Base-by-base conservation (phyloP, 1,140 invertebrate species). In the Atta colombica region DNA sequence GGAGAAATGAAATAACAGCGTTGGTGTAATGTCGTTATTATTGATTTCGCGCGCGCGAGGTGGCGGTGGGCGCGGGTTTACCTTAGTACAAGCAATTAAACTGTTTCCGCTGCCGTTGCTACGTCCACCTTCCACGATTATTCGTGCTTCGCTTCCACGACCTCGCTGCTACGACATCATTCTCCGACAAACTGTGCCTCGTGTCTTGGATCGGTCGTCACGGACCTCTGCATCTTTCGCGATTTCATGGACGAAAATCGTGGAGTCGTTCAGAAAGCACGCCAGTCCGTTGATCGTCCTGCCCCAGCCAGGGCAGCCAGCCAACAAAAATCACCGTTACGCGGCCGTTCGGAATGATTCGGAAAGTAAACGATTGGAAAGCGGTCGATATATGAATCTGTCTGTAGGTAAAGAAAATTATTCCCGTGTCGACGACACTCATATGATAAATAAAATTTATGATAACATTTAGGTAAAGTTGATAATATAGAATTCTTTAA, bases 31-130 rank as follows among this genome's bases (percentile, higher is more conserved):
- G 16, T 5, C 45, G 16, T 78, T 65, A 45, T 69, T 81, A 81
- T 81, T 81, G 66, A 81, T 81, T 51, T 39, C 39, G 58, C 55
- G n/a, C 65, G 63, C 28, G 25, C 75, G n/a, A 58, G 55, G 0
- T 58, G 55, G 55, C 18, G 25, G 39, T 16, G 28, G 35, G 25
- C 49, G 16, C 53, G 21, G 18, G 1, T 28, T 28, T 58, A 81
- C 78, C 78, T 81, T 5, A 14, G 6, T 69, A 55, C 49, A 14
- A 6, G 49, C 14, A 31, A 72, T 58, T 7, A 45, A 81, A 14
- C 16, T 51, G 14, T 14, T 25, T 69, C 39, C 21, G 39, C 61
- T 31, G 28, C 2, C 14, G 28, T 31, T 16, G 16, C 21, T 28
- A 35, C 16, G 49, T 55, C 65, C n/a, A 21, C 45, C 28, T 69